Percentiles rank a stretch among this genome's conserved stretches.
These are phyloP conservation scores for Neoaliturus tenellus DNA, from an alignment of 2,888 invertebrate species.

Conservation along the genomic window DNA sequence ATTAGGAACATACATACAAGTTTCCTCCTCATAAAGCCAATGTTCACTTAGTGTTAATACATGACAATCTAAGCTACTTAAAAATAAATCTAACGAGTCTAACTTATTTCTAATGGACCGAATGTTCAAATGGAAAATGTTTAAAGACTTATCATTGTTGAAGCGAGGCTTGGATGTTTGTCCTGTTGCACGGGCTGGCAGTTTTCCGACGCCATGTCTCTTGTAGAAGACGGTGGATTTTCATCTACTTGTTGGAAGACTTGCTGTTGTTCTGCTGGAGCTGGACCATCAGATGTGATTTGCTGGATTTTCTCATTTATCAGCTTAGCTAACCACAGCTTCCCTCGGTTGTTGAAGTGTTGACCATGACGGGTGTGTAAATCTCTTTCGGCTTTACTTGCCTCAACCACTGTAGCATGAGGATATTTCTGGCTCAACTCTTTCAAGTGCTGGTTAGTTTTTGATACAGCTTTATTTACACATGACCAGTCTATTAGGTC, in stretches of 20 bases:
- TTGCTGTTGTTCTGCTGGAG: not conserved
- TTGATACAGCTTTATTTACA: not conserved
- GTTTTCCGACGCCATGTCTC: no score
- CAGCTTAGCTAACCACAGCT: not conserved
- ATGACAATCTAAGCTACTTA: no score
- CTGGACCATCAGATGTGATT: not conserved
- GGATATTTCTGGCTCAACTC: not conserved
- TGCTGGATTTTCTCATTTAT: not conserved
- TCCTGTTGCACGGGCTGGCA: no score
- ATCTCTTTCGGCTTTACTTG: conserved; percentile 6
- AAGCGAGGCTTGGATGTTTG: no score
- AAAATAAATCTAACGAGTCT: no score
- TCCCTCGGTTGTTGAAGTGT: not conserved
- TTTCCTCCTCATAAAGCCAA: no score
- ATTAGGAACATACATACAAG: no score
- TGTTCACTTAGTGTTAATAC: no score
- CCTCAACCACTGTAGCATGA: not conserved
- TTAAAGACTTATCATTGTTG: no score
- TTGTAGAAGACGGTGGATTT: not conserved
- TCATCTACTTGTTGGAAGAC: not conserved
- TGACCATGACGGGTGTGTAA: conserved; percentile 21
- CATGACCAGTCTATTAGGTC: conserved; percentile 20
- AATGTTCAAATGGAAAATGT: no score
- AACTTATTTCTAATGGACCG: no score
- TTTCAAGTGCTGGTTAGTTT: not conserved